These are phyloP conservation scores for Corvus cornix DNA, from an alignment of 2,113 vertebrate genomes.

Conservation along the genomic window DNA sequence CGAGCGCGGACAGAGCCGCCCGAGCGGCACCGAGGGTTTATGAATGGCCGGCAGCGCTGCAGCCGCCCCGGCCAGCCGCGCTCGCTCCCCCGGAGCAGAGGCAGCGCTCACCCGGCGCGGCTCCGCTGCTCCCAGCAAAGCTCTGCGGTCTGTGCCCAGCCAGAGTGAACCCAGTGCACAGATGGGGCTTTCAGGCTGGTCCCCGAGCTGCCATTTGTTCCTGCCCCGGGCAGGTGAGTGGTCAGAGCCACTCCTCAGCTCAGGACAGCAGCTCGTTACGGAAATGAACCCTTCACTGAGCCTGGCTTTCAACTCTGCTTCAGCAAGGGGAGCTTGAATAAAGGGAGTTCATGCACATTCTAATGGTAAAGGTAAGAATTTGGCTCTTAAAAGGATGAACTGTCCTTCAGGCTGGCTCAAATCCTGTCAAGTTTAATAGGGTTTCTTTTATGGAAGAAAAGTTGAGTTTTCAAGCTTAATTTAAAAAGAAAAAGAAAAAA, in stretches of 20 bases:
- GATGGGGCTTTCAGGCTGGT: not conserved
- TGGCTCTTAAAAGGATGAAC: not conserved
- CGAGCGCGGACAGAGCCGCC: rapidly evolving
- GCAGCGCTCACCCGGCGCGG: not conserved
- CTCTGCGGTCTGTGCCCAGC: rapidly evolving
- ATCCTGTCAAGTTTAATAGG: not conserved
- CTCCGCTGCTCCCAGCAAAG: not conserved
- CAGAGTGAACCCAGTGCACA: rapidly evolving
- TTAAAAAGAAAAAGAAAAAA: not conserved
- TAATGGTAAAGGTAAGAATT: not conserved
- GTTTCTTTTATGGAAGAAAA: not conserved
- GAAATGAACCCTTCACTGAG: not conserved
- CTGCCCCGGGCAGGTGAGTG: not conserved
- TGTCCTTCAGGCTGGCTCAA: not conserved
- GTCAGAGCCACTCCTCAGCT: not conserved
- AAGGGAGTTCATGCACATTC: too few species aligned
- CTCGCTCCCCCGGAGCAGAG: not conserved
- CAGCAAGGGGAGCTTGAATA: not conserved
- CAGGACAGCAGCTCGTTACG: not conserved
- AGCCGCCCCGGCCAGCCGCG: not conserved
- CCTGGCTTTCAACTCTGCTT: not conserved
- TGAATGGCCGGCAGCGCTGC: not conserved
- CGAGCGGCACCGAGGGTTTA: rapidly evolving
- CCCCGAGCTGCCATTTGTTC: not conserved
- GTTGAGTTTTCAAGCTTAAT: not conserved